A percentile compares a stretch with the other conserved stretches of the same genome.
Conservation (phyloP, 2,797 vertebrate species). For the Sebastes cheni region DNA sequence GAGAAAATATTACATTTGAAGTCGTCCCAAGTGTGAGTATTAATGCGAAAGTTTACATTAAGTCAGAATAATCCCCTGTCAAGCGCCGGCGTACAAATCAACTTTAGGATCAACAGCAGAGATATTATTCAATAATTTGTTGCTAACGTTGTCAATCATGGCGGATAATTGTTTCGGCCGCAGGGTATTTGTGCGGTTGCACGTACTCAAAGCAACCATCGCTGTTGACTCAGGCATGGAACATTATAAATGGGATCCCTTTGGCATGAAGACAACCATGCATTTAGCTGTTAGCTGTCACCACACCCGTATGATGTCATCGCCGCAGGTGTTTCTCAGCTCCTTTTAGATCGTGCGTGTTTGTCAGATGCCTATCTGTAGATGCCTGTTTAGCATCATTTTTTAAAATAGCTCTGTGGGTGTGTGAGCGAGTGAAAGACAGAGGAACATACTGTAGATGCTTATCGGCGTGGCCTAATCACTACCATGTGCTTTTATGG, state of each 20-base stretch:
- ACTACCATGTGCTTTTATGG: slow-evolving; percentile 84
- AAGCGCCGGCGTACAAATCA: not conserved
- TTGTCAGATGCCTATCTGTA: slow-evolving; percentile 44
- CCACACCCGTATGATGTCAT: slow-evolving; percentile 62
- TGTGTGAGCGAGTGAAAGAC: slow-evolving; percentile 35
- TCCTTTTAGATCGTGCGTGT: not conserved
- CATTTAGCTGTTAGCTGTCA: slow-evolving; percentile 10
- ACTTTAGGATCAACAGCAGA: not conserved
- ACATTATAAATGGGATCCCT: slow-evolving; percentile 16
- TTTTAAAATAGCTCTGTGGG: slow-evolving; percentile 31
- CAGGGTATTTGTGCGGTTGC: not conserved
- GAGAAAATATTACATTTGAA: not conserved
- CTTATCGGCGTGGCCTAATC: slow-evolving; percentile 83
- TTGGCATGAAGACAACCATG: not conserved
- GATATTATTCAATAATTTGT: not conserved
- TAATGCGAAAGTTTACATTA: not conserved
- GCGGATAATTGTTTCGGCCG: not conserved
- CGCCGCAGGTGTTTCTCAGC: slow-evolving; percentile 43
- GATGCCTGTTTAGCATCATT: slow-evolving; percentile 45
- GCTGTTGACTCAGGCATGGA: slow-evolving; percentile 50
- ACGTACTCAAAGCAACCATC: not conserved
- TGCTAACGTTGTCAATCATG: slow-evolving; percentile 11
- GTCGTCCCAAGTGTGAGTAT: not conserved
- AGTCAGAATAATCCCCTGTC: not conserved
- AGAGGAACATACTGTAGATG: slow-evolving; percentile 64